Conservation (phyloP, 2,797 vertebrate species). For the Molossus alvarezi region DNA sequence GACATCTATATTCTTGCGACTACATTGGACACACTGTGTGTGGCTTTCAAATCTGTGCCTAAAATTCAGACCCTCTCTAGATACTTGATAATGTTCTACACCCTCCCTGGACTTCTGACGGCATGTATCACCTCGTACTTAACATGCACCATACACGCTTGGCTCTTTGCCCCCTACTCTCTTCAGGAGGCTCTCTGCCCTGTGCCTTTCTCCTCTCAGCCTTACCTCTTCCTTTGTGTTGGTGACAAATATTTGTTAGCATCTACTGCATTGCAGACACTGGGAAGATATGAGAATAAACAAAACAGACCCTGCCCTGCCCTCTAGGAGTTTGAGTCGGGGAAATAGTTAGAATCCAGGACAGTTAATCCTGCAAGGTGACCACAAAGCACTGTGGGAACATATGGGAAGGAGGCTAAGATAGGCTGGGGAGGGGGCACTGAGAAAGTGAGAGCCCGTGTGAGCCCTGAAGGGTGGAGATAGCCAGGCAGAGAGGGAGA, state of each 20-base stretch:
- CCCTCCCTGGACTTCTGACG: not conserved
- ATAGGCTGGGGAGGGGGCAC: not conserved
- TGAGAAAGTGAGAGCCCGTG: not conserved
- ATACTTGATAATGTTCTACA: not conserved
- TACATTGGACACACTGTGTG: too few species aligned
- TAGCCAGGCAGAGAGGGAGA: too few species aligned
- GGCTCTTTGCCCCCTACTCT: not conserved
- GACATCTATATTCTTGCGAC: not conserved
- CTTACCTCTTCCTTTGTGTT: not conserved
- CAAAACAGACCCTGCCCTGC: not conserved
- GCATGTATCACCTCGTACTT: not conserved
- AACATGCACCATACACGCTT: rapidly evolving
- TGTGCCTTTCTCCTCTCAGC: not conserved
- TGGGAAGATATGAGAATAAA: not conserved
- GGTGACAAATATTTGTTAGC: not conserved
- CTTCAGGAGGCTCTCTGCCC: not conserved
- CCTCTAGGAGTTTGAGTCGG: not conserved
- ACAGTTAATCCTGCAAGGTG: not conserved
- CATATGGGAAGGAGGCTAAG: not conserved
- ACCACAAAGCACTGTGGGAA: not conserved
- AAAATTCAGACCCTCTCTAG: not conserved
- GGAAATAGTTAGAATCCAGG: slow-evolving; percentile 1
- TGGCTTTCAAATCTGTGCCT: not conserved
- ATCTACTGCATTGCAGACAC: not conserved
- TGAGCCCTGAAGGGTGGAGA: not conserved